phyloP scores from a whole-genome alignment of 64 coral and sea anemone genomes.

The Porites lutea region DNA sequence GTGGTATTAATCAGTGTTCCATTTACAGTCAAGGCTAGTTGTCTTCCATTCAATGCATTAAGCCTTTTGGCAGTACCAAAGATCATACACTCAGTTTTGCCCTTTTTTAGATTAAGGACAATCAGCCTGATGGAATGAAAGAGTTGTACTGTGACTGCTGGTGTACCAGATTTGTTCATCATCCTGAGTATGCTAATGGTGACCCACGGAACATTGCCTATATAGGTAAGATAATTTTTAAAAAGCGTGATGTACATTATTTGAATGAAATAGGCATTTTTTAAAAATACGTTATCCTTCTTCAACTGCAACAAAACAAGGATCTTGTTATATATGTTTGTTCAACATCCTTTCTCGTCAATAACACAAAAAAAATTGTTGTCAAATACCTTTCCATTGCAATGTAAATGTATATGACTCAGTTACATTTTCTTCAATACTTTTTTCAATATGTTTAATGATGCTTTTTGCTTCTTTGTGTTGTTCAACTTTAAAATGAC shows the following conservation, averaged over 20 bases:
- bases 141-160: slow-evolving; percentile 29
- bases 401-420: neutral
- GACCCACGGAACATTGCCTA: slow-evolving; percentile 58
- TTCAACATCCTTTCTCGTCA: slow-evolving; percentile 1
- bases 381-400: too few relatives aligned
- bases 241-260: neutral
- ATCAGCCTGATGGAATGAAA: slow-evolving; percentile 7
- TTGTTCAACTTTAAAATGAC: slow-evolving; percentile 1
- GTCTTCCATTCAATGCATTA: too few relatives aligned
- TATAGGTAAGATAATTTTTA: slow-evolving; percentile 37
- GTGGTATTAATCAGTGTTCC: too few relatives aligned
- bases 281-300: neutral
- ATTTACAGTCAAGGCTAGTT: too few relatives aligned
- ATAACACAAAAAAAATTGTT: neutral
- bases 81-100: too few relatives aligned
- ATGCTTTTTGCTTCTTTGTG: slow-evolving; percentile 8
- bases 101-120: too few relatives aligned
- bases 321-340: neutral
- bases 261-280: neutral
- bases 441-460: too few relatives aligned
- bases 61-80: too few relatives aligned
- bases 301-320: slow-evolving; percentile 4
- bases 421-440: neutral
- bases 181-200: neutral
- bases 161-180: neutral